A percentile compares a stretch with the other conserved stretches of the same genome.
phyloP scores from a whole-genome alignment of 2,113 vertebrate genomes.

The Capra hircus region DNA sequence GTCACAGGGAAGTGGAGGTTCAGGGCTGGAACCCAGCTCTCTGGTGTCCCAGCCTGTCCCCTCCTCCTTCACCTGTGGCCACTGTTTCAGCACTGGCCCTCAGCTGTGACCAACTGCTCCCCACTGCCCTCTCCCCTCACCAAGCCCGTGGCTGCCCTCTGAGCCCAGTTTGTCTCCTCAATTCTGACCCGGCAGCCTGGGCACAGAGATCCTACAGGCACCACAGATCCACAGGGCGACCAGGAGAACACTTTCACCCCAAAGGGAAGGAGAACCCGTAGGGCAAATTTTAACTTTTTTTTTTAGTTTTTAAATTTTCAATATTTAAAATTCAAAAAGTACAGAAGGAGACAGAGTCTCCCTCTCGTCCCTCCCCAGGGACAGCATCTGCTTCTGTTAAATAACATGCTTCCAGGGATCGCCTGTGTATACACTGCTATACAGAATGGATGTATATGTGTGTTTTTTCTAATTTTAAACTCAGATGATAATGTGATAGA shows the following conservation, averaged over 20 bases:
- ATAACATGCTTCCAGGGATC: not conserved
- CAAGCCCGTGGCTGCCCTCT: not conserved
- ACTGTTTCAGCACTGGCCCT: not conserved
- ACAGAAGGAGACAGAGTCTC: not conserved
- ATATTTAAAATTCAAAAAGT: not conserved
- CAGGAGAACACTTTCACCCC: not conserved
- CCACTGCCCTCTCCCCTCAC: not conserved
- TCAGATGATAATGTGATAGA: not conserved
- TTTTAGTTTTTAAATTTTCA: not conserved
- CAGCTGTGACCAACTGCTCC: not conserved
- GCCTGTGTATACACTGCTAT: rapidly evolving
- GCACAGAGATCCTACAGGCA: rapidly evolving
- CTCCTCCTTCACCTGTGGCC: not conserved
- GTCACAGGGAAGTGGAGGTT: not conserved
- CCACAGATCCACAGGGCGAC: not conserved
- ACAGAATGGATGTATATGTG: not conserved
- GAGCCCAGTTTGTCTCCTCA: not conserved
- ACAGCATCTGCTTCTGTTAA: not conserved
- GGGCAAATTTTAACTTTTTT: not conserved
- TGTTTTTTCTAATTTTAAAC: not conserved
- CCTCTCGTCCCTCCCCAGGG: not conserved
- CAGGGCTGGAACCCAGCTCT: not conserved
- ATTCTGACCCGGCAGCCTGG: not conserved
- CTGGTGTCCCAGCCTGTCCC: not conserved
- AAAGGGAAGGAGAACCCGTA: not conserved